Base-by-base conservation (phyloP, 2,888 invertebrate species). In the Lathronympha strigana region DNA sequence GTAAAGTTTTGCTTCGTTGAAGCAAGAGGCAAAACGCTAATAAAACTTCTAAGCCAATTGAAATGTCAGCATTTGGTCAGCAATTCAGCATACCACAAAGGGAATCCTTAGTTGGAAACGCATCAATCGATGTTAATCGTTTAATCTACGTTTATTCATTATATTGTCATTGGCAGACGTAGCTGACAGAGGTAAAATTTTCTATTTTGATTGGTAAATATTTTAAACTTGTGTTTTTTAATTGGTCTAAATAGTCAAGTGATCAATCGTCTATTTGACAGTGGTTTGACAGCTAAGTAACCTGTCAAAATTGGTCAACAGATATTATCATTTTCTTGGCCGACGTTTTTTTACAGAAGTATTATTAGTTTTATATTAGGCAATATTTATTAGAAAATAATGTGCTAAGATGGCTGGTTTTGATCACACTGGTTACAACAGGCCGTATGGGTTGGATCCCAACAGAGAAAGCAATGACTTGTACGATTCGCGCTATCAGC, bases 401-500 rank as follows among this genome's bases (percentile, higher is more conserved):
- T 66, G 66, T 60, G 17, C 61, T 66, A 80, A 57, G 76, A 92
- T 92, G 92, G 92, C 92, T 77, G 92, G 92, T 61, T 90, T 92
- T 77, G 86, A 92, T 73, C 86, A 86, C 71, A 79, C 84, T 58
- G 83, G 84, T 63, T 92, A 87, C 70, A 90, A 90, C 68, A 83
- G 92, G 68, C 92, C 92, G 1, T 91, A 75, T 74, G 89, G 90
- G 49, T 73, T 92, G 63, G 91, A 92, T 79, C 88, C 86, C 6
- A 88, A 90, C 72, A 83, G 84, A 71, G 91, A 92, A 80, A 83
- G 86, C 0, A 90, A 84, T 72, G 91, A 92, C 72, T 78, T 92
- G 62, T 90, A 91, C 68, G 91, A 92, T 79, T 88, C 90, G 55
- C 88, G 92, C 47, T 92, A 90, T 76, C 90, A 91, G 76, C 92